Percentiles rank a stretch among this genome's conserved stretches.
phyloP scores from a whole-genome alignment of 2,888 invertebrate genomes.

The Agonopterix alstromeriana region DNA sequence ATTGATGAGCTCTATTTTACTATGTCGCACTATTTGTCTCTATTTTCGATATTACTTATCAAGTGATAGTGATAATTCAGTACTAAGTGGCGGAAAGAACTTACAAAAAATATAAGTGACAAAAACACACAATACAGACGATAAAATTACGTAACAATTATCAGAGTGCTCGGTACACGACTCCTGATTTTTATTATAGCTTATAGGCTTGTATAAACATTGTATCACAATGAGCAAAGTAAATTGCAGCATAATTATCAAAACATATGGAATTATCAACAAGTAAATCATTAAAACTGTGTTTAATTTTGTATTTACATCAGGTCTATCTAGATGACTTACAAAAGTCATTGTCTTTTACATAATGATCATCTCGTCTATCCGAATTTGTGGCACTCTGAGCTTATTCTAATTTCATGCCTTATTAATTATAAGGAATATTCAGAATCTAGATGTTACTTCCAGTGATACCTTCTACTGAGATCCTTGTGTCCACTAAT shows the following conservation, averaged over 20 bases:
- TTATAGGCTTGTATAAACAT: not conserved
- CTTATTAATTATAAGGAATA: not conserved
- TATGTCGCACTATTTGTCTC: too few relatives aligned
- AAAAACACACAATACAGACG: not conserved
- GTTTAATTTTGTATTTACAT: too few relatives aligned
- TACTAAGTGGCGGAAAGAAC: not conserved
- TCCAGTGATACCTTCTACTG: constrained; percentile 79
- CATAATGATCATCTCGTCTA: not conserved
- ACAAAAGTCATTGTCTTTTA: too few relatives aligned
- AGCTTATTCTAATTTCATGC: too few relatives aligned
- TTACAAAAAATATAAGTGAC: not conserved
- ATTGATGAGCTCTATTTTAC: too few relatives aligned
- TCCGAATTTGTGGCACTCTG: not conserved
- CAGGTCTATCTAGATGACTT: too few relatives aligned
- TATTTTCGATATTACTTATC: too few relatives aligned
- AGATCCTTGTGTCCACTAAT: constrained; percentile 78
- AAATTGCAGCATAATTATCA: not conserved
- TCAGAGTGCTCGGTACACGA: constrained; percentile 2
- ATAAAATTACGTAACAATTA: not conserved
- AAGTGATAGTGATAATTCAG: too few relatives aligned
- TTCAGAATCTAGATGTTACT: constrained; percentile 66
- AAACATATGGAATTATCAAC: too few relatives aligned
- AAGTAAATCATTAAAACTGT: too few relatives aligned
- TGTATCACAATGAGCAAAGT: constrained; percentile 6
- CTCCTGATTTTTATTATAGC: not conserved